Evolutionary conservation across 2,888 invertebrate genomes (phyloP).

Genomic region (Helicoverpa assulta): DNA sequence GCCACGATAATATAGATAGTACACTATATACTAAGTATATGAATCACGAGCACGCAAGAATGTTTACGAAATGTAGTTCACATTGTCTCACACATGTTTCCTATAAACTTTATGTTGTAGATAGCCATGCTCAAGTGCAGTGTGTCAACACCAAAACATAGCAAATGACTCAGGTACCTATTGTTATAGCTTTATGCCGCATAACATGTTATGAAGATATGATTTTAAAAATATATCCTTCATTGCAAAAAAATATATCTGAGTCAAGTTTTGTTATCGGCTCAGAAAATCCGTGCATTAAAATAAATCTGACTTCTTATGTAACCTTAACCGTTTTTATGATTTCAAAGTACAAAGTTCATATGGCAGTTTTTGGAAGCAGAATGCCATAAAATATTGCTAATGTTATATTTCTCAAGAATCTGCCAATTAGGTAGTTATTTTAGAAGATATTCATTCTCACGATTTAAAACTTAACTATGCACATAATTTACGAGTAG

Average conservation of each 20-base stretch:
- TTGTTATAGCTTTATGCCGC: too few species aligned
- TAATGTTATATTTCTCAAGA: not conserved
- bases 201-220: too few species aligned
- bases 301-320: too few species aligned
- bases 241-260: too few species aligned
- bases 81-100: slow-evolving; percentile 30
- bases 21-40: slow-evolving; percentile 4
- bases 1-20: not conserved
- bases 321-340: not conserved
- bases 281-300: too few species aligned
- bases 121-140: slow-evolving; percentile 4
- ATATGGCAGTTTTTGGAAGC: not conserved
- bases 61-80: slow-evolving; percentile 48
- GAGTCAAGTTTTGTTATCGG: too few species aligned
- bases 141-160: not conserved
- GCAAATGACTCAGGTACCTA: too few species aligned
- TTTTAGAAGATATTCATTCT: not conserved
- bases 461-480: not conserved
- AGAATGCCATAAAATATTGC: too few species aligned
- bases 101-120: slow-evolving; percentile 14
- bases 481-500: not conserved
- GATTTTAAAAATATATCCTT: too few species aligned
- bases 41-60: slow-evolving; percentile 37
- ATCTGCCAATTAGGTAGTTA: not conserved
- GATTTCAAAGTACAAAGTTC: not conserved